These are phyloP conservation scores for Phrynocephalus versicolor DNA, from an alignment of 2,113 vertebrate genomes.

Conservation along the genomic window DNA sequence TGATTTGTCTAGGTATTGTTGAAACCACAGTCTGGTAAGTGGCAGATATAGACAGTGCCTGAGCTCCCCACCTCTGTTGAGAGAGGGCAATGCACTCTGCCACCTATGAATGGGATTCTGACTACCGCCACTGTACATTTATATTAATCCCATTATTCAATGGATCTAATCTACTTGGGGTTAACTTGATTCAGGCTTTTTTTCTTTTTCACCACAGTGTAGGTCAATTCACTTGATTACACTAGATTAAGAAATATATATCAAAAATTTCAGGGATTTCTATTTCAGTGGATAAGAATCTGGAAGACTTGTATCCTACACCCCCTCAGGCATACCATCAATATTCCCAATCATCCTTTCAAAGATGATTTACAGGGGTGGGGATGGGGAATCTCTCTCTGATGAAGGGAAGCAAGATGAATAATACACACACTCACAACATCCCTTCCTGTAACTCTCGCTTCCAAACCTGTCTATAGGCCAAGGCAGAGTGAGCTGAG, in stretches of 20 bases:
- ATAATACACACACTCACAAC: not conserved
- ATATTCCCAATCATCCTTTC: not conserved
- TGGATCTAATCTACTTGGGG: too few relatives aligned
- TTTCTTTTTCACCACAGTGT: too few relatives aligned
- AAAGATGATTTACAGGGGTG: not conserved
- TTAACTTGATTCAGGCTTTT: too few relatives aligned
- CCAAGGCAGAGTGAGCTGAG: not conserved
- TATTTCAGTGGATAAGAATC: not conserved
- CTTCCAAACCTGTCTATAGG: not conserved
- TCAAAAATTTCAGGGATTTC: not conserved
- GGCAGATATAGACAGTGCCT: too few relatives aligned
- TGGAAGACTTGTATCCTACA: not conserved
- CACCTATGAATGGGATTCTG: too few relatives aligned
- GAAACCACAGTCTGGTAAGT: too few relatives aligned
- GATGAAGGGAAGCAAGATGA: slow-evolving; percentile 3
- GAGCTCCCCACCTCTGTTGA: too few relatives aligned
- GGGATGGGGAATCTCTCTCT: not conserved
- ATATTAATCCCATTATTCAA: too few relatives aligned
- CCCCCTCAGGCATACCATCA: not conserved
- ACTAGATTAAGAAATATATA: not conserved
- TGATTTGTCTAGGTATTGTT: too few relatives aligned
- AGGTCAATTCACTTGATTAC: too few relatives aligned
- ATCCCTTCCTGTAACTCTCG: not conserved
- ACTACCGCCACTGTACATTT: too few relatives aligned
- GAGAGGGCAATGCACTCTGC: too few relatives aligned